phyloP scores from a whole-genome alignment of 2,797 vertebrate species.

The Oreochromis mossambicus region DNA sequence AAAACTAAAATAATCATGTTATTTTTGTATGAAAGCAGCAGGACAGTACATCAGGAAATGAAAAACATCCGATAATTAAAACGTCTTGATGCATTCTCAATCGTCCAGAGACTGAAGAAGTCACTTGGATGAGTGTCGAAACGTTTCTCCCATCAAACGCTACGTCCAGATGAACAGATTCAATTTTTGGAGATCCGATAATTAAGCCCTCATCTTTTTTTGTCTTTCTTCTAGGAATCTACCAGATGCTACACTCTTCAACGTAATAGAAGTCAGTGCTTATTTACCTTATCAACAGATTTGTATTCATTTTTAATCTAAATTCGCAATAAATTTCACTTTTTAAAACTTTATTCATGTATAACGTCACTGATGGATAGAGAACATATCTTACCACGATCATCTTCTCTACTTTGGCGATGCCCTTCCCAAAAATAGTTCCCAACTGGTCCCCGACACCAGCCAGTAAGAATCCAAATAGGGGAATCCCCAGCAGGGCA shows the following conservation, averaged over 20 bases:
- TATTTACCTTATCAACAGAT: not conserved
- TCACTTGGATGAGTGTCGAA: too few species aligned
- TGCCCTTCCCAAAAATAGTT: slow-evolving; percentile 97
- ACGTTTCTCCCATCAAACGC: too few species aligned
- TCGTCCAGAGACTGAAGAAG: too few species aligned
- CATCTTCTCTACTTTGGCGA: slow-evolving; percentile 94
- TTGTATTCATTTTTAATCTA: not conserved
- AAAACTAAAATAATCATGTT: not conserved
- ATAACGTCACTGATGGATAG: not conserved
- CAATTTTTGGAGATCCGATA: not conserved
- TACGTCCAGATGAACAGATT: too few species aligned
- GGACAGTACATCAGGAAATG: not conserved
- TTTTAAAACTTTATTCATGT: not conserved
- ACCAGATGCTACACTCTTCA: not conserved
- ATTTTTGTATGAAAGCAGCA: not conserved
- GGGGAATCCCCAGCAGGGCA: slow-evolving; percentile 94
- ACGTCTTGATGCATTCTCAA: too few species aligned
- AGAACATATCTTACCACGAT: slow-evolving; percentile 84
- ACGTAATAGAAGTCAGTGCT: too few species aligned
- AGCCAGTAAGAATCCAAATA: slow-evolving; percentile 96
- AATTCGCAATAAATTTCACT: not conserved
- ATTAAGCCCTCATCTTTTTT: not conserved
- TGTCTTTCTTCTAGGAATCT: not conserved
- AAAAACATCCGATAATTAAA: not conserved
- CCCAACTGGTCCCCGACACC: slow-evolving; percentile 97